phyloP scores from a whole-genome alignment of 2,797 vertebrate species.

The Macropus fuliginosus region DNA sequence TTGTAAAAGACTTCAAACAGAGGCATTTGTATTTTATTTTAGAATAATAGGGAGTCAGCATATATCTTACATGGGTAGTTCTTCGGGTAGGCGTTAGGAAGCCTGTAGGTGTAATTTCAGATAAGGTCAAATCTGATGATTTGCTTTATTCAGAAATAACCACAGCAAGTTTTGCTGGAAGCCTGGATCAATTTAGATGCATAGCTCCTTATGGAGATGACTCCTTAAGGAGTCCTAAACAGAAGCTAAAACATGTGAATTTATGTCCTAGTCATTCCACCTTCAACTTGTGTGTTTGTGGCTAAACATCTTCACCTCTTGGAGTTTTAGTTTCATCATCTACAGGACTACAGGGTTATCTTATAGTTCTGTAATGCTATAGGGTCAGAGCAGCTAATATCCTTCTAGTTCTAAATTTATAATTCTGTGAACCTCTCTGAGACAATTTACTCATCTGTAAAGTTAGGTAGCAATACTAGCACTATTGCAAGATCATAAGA shows the following conservation, averaged over 20 bases:
- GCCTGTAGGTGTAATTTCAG: background rate
- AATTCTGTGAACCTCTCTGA: background rate
- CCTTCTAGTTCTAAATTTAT: background rate
- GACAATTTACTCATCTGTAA: background rate
- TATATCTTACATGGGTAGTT: too few species aligned
- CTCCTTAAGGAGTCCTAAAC: background rate
- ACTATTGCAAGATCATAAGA: background rate
- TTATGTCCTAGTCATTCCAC: background rate
- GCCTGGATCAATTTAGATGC: background rate
- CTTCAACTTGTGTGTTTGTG: background rate
- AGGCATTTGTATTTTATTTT: too few species aligned
- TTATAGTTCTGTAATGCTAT: too few species aligned
- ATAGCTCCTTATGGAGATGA: background rate
- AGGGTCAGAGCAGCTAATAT: background rate
- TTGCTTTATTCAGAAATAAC: background rate
- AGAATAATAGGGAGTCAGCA: too few species aligned
- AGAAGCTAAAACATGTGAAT: background rate
- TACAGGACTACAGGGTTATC: too few species aligned
- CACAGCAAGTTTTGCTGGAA: background rate
- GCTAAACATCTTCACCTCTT: background rate
- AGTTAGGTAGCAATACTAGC: background rate
- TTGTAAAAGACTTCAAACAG: too few species aligned
- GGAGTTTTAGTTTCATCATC: too few species aligned
- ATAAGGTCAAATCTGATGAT: background rate
- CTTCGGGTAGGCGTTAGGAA: too few species aligned